phyloP scores from a whole-genome alignment of 2,888 invertebrate species.

The Tethea ocularis region DNA sequence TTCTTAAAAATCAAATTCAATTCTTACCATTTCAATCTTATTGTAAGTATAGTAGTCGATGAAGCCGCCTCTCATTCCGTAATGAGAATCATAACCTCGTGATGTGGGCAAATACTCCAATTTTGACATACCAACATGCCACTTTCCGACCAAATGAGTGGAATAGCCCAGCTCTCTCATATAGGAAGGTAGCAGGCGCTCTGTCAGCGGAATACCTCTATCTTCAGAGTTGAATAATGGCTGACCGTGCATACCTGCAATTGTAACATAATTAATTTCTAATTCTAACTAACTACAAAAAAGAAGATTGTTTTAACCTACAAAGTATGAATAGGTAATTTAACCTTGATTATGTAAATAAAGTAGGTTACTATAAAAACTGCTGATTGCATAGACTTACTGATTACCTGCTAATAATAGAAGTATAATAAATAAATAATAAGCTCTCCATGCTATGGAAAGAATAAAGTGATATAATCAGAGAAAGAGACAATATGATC shows the following conservation, averaged over 20 bases:
- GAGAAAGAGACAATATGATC: background rate
- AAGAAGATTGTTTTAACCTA: background rate
- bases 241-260: slow-evolving; percentile 74
- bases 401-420: background rate
- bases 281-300: background rate
- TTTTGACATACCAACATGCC: slow-evolving; percentile 93
- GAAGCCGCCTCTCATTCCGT: slow-evolving; percentile 90
- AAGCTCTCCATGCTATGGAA: background rate
- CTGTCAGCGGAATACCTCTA: slow-evolving; percentile 76
- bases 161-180: slow-evolving; percentile 88
- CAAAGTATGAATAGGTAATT: too few species aligned
- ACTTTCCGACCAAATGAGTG: slow-evolving; percentile 94
- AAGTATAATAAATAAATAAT: background rate
- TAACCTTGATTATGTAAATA: too few species aligned
- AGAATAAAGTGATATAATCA: background rate
- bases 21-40: slow-evolving; percentile 69
- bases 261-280: background rate
- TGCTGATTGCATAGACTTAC: too few species aligned
- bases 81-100: slow-evolving; percentile 91
- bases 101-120: slow-evolving; percentile 88
- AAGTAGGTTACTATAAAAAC: too few species aligned
- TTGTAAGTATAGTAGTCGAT: slow-evolving; percentile 88
- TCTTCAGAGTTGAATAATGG: slow-evolving; percentile 73
- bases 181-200: slow-evolving; percentile 85
- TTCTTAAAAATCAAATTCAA: too few species aligned